These are phyloP conservation scores for Octonoba sinensis DNA, from an alignment of 2,888 invertebrate genomes.

Conservation along the genomic window DNA sequence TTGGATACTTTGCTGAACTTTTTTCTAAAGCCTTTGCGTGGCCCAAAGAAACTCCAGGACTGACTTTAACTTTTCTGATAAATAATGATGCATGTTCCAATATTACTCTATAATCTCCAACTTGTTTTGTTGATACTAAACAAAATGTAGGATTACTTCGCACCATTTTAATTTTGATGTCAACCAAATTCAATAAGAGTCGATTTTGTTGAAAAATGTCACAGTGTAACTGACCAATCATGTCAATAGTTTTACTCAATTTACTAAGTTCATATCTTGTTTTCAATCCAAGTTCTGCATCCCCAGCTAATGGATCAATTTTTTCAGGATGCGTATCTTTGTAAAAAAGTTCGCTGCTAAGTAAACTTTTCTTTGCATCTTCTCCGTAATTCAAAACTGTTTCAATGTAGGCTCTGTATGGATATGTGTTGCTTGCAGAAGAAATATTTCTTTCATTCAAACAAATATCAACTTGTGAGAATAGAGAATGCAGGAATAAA, in stretches of 20 bases:
- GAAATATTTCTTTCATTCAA: slow-evolving; percentile 1
- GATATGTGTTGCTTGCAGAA: slow-evolving; percentile 1
- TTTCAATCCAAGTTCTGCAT: slow-evolving; percentile 11
- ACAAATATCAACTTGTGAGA: slow-evolving; percentile 8
- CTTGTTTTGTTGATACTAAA: not conserved
- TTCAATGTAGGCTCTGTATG: slow-evolving; percentile 4
- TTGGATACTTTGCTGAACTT: too few species aligned
- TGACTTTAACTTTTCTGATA: slow-evolving; percentile 64
- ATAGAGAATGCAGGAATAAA: slow-evolving; percentile 4
- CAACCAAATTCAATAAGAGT: slow-evolving; percentile 1
- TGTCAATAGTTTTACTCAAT: slow-evolving; percentile 18
- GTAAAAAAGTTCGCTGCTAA: slow-evolving; percentile 17
- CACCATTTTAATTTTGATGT: slow-evolving; percentile 32
- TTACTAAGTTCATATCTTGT: not conserved
- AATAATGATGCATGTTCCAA: slow-evolving; percentile 46
- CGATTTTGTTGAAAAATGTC: slow-evolving; percentile 41
- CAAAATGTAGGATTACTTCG: slow-evolving; percentile 31
- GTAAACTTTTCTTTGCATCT: slow-evolving; percentile 34
- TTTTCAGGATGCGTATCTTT: slow-evolving; percentile 7
- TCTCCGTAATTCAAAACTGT: slow-evolving; percentile 17
- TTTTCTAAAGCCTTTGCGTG: too few species aligned
- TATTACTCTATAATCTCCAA: slow-evolving; percentile 37
- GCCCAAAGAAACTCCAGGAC: too few species aligned
- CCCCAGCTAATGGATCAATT: not conserved
- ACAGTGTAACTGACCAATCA: slow-evolving; percentile 41